Evolutionary conservation across 1,140 invertebrate species (phyloP), one percentile per base, ranked within the genome.

Genomic region (Homalodisca vitripennis): DNA sequence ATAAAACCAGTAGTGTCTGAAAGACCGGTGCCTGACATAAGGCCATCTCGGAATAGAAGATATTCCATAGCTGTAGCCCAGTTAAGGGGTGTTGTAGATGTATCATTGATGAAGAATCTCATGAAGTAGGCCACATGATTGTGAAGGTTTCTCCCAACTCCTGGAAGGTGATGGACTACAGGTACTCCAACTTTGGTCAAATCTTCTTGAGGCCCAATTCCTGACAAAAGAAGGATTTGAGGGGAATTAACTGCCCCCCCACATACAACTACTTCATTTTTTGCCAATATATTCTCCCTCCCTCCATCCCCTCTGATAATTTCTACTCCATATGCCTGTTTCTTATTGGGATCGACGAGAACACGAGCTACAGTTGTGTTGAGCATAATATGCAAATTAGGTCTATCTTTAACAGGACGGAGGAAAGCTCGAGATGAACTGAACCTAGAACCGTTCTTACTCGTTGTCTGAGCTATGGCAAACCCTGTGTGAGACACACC

Each of bases 61-160:
- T 93, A 93, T 76, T 93, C 90, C 89, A 93, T 92, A 22, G 92
- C 92, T 0, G 92, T 92, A 1, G 92, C 92, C 92, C 92, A 93
- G 79, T 93, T 93, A 0, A 93, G 82, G 0, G 91, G 88, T 0
- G 89, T 84, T 0, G 89, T 92, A 73, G 92, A 89, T 32, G 92
- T 90, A 74, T 94, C 90, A 63, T 94, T 91, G 17, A 94, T 89
- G 24, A 86, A 83, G 80, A 93, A 95, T 74, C 85, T 87, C 0
- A 92, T 77, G 70, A 90, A 88, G 78, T 84, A 89, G 2, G 91
- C 88, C 0, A 93, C 92, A 74, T 95, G 93, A 77, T 94, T 94
- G 74, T 94, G 92, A 0, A 97, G 84, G 81, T 97, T 97, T 70
- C 87, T 85, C 0, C 95, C 94, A 1, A 97, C 94, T 0, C 88